phyloP scores from a whole-genome alignment of 2,888 invertebrate genomes.

The Synanthedon vespiformis region DNA sequence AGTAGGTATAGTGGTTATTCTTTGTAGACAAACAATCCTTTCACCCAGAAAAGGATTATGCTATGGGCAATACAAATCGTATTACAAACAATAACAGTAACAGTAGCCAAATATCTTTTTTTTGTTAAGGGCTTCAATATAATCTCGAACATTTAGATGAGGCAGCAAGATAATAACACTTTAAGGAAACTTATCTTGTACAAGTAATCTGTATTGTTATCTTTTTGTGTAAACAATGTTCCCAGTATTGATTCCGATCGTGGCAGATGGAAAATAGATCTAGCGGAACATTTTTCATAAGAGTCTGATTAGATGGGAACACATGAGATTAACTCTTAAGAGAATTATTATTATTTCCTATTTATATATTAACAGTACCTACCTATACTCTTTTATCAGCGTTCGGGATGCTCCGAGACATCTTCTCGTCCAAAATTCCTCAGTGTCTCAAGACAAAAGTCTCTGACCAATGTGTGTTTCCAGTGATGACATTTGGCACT shows the following conservation, averaged over 20 bases:
- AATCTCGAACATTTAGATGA: conserved; percentile 40
- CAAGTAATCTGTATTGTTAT: conserved; percentile 37
- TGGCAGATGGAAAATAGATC: not conserved
- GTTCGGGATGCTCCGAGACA: too few relatives aligned
- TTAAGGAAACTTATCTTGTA: conserved; percentile 38
- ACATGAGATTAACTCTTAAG: too few relatives aligned
- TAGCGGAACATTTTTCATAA: too few relatives aligned
- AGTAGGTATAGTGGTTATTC: not conserved
- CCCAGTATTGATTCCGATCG: conserved; percentile 24
- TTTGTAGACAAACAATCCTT: conserved; percentile 30
- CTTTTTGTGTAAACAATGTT: conserved; percentile 11
- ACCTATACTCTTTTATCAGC: too few relatives aligned
- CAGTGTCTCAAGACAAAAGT: too few relatives aligned
- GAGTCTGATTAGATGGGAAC: too few relatives aligned
- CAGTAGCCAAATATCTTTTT: conserved; percentile 43
- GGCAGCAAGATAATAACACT: conserved; percentile 35
- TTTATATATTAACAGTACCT: too few relatives aligned
- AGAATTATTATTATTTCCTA: too few relatives aligned
- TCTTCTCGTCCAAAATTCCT: too few relatives aligned
- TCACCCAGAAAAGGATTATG: conserved; percentile 40
- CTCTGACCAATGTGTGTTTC: too few relatives aligned
- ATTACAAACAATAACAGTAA: conserved; percentile 43
- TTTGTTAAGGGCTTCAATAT: conserved; percentile 25
- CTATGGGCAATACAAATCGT: conserved; percentile 46
- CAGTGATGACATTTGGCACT: too few relatives aligned